phyloP scores from a whole-genome alignment of 2,888 invertebrate genomes.

The Pharmacophagus antenor region DNA sequence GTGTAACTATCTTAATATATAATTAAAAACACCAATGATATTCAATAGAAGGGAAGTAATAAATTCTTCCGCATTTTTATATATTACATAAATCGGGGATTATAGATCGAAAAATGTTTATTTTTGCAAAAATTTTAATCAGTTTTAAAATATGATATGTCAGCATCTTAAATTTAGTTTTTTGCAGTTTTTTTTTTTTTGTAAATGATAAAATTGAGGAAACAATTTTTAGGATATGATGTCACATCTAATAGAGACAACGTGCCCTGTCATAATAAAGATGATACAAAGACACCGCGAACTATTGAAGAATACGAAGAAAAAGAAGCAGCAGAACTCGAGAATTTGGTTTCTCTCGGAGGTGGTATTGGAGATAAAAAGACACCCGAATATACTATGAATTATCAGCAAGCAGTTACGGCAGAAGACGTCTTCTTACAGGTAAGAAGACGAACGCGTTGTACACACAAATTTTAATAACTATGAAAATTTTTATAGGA shows the following conservation, averaged over 20 bases:
- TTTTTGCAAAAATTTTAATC: too few species aligned
- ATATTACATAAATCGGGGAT: too few species aligned
- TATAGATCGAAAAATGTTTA: too few species aligned
- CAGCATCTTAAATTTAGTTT: background rate
- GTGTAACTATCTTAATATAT: too few species aligned
- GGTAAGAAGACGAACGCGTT: conserved; percentile 71
- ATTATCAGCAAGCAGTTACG: conserved; percentile 91
- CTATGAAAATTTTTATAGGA: too few species aligned
- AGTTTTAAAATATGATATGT: too few species aligned
- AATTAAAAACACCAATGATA: too few species aligned
- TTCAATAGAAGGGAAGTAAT: too few species aligned
- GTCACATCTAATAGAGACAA: conserved; percentile 61
- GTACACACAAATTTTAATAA: background rate
- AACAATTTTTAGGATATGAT: conserved; percentile 37
- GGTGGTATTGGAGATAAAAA: conserved; percentile 81
- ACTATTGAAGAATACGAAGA: conserved; percentile 74
- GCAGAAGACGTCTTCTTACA: conserved; percentile 93
- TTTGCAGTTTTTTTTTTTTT: conserved; percentile 5
- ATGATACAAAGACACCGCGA: conserved; percentile 47
- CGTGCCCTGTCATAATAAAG: conserved; percentile 35
- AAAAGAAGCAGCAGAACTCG: conserved; percentile 76
- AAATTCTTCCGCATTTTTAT: too few species aligned
- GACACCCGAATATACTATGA: conserved; percentile 88
- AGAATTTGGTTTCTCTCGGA: conserved; percentile 62
- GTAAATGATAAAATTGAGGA: background rate